A percentile compares a stretch with the other conserved stretches of the same genome.
These are phyloP conservation scores for Caenorhabditis sp. DNA, from an alignment of 2,888 invertebrate genomes.

Conservation along the genomic window DNA sequence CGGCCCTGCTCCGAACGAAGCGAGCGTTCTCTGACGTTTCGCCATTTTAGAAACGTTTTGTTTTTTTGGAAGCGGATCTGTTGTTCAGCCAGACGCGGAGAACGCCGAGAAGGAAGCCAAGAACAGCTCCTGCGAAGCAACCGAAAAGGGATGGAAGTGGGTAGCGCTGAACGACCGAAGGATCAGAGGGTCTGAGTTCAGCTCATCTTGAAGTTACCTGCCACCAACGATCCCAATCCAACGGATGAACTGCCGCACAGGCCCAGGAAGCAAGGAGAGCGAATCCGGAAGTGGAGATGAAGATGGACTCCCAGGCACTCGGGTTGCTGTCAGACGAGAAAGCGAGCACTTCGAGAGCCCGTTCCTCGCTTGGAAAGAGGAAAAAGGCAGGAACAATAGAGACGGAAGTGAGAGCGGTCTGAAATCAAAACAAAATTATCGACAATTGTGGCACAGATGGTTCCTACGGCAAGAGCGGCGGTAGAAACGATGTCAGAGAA, in stretches of 20 bases:
- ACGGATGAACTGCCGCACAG: conserved; percentile 84
- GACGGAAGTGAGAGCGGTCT: conserved; percentile 26
- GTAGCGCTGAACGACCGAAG: conserved; percentile 56
- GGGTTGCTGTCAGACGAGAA: not conserved
- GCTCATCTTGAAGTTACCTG: conserved; percentile 81
- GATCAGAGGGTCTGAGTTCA: not conserved
- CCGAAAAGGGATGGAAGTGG: conserved; percentile 65
- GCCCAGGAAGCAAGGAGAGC: conserved; percentile 28
- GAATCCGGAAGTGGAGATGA: conserved; percentile 3
- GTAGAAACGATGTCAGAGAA: conserved; percentile 44
- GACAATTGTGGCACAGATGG: not conserved
- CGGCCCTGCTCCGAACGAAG: conserved; percentile 56
- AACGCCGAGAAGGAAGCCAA: conserved; percentile 44
- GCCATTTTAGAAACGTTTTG: conserved; percentile 27
- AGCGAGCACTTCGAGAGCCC: conserved; percentile 13
- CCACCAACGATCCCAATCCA: conserved; percentile 93
- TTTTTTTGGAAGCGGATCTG: not conserved
- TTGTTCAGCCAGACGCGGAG: not conserved
- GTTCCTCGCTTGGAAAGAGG: conserved; percentile 12
- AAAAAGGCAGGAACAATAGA: conserved; percentile 19
- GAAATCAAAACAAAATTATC: conserved; percentile 25
- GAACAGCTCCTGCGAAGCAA: conserved; percentile 29
- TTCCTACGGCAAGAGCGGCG: conserved; percentile 48
- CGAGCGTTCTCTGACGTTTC: conserved; percentile 55
- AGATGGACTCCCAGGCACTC: not conserved